A percentile compares a stretch with the other conserved stretches of the same genome.
These are phyloP conservation scores for Camponotus pennsylvanicus DNA, from an alignment of 1,140 invertebrate genomes.

Conservation along the genomic window DNA sequence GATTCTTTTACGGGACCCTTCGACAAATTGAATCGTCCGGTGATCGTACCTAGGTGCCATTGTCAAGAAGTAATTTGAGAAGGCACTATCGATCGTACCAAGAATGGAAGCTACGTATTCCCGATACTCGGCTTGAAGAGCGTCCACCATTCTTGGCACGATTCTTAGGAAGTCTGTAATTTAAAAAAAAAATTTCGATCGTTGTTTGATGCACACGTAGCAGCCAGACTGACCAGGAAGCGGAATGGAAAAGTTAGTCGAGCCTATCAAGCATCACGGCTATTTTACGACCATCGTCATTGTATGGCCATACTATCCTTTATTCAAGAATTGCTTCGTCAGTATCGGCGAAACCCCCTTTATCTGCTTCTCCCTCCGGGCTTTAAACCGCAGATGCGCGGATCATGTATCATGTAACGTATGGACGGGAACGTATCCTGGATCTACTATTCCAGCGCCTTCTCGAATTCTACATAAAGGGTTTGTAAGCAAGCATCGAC, in stretches of 20 bases:
- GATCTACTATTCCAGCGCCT: background rate
- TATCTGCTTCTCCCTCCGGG: constrained; percentile 21
- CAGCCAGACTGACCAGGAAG: background rate
- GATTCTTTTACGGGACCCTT: constrained; percentile 51
- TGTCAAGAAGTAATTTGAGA: constrained; percentile 72
- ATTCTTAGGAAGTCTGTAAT: constrained; percentile 16
- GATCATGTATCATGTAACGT: background rate
- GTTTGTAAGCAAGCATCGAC: background rate
- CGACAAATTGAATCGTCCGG: constrained; percentile 70
- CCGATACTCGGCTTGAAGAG: too few species aligned
- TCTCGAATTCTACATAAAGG: background rate
- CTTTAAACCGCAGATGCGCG: constrained; percentile 8
- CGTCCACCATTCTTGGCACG: background rate
- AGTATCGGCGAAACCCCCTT: constrained; percentile 32
- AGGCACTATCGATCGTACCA: constrained; percentile 68
- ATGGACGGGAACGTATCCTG: background rate
- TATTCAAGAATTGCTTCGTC: constrained; percentile 37
- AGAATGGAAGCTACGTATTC: background rate
- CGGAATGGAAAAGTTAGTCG: background rate
- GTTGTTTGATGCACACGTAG: background rate
- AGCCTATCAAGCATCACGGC: background rate
- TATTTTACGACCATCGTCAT: constrained; percentile 29
- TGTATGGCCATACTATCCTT: background rate
- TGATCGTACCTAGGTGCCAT: constrained; percentile 68
- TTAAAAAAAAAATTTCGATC: constrained; percentile 42